Evolutionary conservation across 2,888 invertebrate species (phyloP), one percentile per base, ranked within the genome.

Genomic region (Dusona sp.): DNA sequence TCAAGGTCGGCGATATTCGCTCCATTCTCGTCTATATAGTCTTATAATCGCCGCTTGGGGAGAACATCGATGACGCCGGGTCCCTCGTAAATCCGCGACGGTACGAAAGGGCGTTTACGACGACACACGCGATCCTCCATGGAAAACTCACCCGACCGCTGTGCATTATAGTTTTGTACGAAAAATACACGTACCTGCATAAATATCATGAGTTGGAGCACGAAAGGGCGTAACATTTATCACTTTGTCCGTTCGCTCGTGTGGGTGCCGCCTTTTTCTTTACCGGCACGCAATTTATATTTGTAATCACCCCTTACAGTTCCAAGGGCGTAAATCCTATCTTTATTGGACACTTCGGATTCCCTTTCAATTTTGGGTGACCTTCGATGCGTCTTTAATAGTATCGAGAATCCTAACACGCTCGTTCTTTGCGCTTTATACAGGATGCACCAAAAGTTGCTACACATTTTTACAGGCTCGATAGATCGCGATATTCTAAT

Each of bases 71-170:
- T 82, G 86, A 83, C 83, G 85, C 86, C 81, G 85, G 65, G 83
- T 88, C 85, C 80, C 88, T 87, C 88, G 85, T 88, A 88, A 88
- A 87, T 88, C 79, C 29, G 80, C 82, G 79, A 68, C 74, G 78
- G 72, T 68, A 57, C 68, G 38, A 74, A 74, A 79, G 82, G 87
- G 85, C 83, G 88, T 88, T 87, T 83, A 88, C 88, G 84, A 86
- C 84, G 83, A 87, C 86, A 85, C 84, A 88, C 88, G 87, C 87
- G 84, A 88, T 88, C 57, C 54, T 48, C 64, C 22, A 73, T 72
- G 83, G 61, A 65, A 79, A 87, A 57, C 73, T 79, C 85, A 85
- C 74, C 79, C 75, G 36, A 42, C 25, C 25, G 29, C 70, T 29
- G 42, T 22, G 42, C 25, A 42, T 70, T 29, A 25, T 70, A 29